These are phyloP conservation scores for Ennomos fuscantarius DNA, from an alignment of 2,888 invertebrate genomes.

Conservation along the genomic window DNA sequence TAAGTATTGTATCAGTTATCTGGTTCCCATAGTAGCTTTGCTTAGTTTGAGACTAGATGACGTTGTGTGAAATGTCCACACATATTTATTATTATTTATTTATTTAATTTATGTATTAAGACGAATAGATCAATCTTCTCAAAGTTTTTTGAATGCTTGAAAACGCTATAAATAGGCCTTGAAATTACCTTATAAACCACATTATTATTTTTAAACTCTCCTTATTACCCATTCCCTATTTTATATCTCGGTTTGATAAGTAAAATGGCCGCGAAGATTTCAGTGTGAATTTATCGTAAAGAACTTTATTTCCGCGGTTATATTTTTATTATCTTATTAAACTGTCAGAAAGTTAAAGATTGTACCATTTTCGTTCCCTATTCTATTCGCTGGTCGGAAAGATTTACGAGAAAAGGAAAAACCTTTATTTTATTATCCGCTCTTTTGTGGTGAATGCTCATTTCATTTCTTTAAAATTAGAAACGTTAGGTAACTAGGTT, in stretches of 20 bases:
- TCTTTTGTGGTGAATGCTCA: slow-evolving; percentile 62
- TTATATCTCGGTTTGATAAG: slow-evolving; percentile 41
- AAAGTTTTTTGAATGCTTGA: background rate
- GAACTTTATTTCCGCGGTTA: slow-evolving; percentile 60
- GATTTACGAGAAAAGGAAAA: slow-evolving; percentile 71
- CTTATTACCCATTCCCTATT: slow-evolving; percentile 27
- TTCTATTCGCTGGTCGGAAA: slow-evolving; percentile 70
- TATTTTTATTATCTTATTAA: slow-evolving; percentile 83
- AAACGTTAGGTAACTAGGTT: slow-evolving; percentile 29
- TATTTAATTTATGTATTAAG: too few relatives aligned
- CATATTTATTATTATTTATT: too few relatives aligned
- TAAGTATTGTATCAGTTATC: too few relatives aligned
- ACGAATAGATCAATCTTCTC: background rate
- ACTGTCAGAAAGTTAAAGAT: slow-evolving; percentile 82
- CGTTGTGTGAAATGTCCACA: too few relatives aligned
- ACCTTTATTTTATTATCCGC: slow-evolving; percentile 73
- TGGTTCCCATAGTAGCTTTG: too few relatives aligned
- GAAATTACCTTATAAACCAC: slow-evolving; percentile 9
- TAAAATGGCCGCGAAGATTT: slow-evolving; percentile 40
- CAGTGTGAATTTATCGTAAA: slow-evolving; percentile 43
- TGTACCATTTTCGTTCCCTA: slow-evolving; percentile 70
- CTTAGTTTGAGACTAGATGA: too few relatives aligned
- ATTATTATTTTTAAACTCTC: slow-evolving; percentile 20
- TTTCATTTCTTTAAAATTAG: slow-evolving; percentile 43
- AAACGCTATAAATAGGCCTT: background rate